Evolutionary conservation across 1,140 invertebrate genomes (phyloP).

Genomic region (Archivesica marissinica): DNA sequence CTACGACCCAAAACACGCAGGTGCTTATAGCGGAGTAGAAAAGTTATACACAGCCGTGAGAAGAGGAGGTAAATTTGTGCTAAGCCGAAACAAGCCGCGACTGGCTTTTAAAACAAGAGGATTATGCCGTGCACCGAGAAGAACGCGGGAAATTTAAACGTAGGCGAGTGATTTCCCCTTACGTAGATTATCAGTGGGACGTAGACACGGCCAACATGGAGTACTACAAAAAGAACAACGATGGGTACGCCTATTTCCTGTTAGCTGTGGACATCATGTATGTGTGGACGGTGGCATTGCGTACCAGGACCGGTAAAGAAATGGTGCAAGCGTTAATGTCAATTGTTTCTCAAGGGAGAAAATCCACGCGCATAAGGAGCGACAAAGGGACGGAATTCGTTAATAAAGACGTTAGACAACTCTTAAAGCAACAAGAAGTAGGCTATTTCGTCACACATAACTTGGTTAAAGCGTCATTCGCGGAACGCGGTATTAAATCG

Average conservation of each 20-base stretch:
- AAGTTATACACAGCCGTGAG: constrained; percentile 32
- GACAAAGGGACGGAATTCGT: constrained; percentile 30
- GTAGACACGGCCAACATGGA: constrained; percentile 42
- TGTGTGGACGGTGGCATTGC: constrained; percentile 13
- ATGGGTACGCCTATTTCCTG: constrained; percentile 43
- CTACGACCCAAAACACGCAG: constrained; percentile 28
- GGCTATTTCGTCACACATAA: constrained; percentile 10
- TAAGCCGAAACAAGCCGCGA: constrained; percentile 21
- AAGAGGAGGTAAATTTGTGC: constrained; percentile 35
- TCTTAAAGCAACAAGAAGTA: neutral
- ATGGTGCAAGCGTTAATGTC: neutral
- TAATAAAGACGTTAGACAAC: constrained; percentile 19
- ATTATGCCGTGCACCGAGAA: constrained; percentile 40
- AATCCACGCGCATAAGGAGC: neutral
- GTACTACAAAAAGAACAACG: constrained; percentile 34
- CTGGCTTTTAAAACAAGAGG: constrained; percentile 52
- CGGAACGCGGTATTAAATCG: constrained; percentile 14
- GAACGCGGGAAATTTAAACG: constrained; percentile 17
- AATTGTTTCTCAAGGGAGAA: constrained; percentile 11
- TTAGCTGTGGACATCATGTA: constrained; percentile 28
- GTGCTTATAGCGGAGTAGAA: neutral
- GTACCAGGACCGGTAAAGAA: constrained; percentile 4
- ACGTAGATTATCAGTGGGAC: constrained; percentile 48
- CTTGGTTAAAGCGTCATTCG: constrained; percentile 14
- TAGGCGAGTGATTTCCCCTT: neutral